Percentiles rank a stretch among this genome's conserved stretches.
Conservation (phyloP, 2,888 invertebrate species). For the Bhutanitis thaidina region DNA sequence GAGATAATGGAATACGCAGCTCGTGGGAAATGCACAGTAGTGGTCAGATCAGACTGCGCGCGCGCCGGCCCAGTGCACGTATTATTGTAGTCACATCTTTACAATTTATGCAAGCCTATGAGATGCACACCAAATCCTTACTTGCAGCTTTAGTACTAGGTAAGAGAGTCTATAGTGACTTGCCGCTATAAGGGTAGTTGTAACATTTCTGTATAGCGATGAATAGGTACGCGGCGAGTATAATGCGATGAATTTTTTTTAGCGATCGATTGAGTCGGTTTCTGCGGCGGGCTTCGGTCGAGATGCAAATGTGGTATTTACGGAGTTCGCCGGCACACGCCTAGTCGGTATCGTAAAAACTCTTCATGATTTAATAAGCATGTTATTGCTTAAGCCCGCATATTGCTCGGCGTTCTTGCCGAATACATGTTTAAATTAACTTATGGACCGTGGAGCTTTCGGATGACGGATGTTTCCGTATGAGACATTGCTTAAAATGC, state of each 20-base stretch:
- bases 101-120: conserved; percentile 54
- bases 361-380: conserved; percentile 32
- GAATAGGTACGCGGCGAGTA: conserved; percentile 48
- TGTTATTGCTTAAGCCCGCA: conserved; percentile 19
- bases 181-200: conserved; percentile 24
- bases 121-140: conserved; percentile 27
- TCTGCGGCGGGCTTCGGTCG: conserved; percentile 64
- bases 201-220: conserved; percentile 23
- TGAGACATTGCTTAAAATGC: conserved; percentile 17
- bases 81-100: conserved; percentile 74
- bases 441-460: conserved; percentile 5
- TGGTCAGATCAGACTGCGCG: conserved; percentile 78
- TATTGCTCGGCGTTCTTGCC: conserved; percentile 18
- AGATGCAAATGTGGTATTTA: conserved; percentile 74
- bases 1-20: conserved; percentile 52
- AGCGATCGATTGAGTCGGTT: conserved; percentile 74
- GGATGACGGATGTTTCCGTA: conserved; percentile 12
- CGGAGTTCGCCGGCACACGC: conserved; percentile 66
- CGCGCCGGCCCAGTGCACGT: conserved; percentile 79
- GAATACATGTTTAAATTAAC: conserved; percentile 20
- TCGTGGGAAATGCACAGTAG: conserved; percentile 82
- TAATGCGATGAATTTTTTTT: conserved; percentile 72
- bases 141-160: conserved; percentile 24
- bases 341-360: conserved; percentile 49
- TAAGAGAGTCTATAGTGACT: conserved; percentile 24